A percentile compares a stretch with the other conserved stretches of the same genome.
phyloP scores from a whole-genome alignment of 2,888 invertebrate species.

The Monoplex corrugatus region DNA sequence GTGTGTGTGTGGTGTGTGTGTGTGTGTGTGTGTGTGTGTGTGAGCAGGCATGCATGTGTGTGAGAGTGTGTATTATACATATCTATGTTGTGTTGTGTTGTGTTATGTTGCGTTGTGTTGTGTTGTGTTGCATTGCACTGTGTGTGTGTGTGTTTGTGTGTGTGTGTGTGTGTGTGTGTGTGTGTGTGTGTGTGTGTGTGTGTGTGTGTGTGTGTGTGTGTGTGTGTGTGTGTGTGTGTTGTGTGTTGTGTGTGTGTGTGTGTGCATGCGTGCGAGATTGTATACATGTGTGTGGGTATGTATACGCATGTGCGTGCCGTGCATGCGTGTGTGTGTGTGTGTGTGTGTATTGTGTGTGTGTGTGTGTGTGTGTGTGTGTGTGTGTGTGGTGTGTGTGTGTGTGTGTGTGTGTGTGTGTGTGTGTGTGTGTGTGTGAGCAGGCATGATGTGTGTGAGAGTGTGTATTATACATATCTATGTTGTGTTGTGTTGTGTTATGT shows the following conservation, averaged over 20 bases:
- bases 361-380: not conserved
- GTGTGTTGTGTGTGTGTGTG: conserved; percentile 27
- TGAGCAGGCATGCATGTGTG: no score
- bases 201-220: not conserved
- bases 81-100: no score
- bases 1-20: conserved; percentile 38
- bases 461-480: no score
- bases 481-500: no score
- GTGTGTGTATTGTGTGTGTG: not conserved
- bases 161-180: conserved; percentile 11
- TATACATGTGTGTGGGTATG: not conserved
- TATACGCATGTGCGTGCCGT: not conserved
- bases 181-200: not conserved
- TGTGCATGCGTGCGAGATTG: not conserved
- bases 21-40: no score
- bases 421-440: not conserved
- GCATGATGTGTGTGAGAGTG: not conserved
- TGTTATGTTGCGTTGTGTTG: no score
- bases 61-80: no score
- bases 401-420: conserved; percentile 18
- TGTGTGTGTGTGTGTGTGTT: conserved; percentile 18
- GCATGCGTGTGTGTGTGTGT: not conserved
- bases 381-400: conserved; percentile 25
- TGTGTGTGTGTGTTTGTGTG: not conserved
- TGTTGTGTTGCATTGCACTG: not conserved